Evolutionary conservation across 2,113 vertebrate species (phyloP).

Genomic region (Blennius ocellaris): DNA sequence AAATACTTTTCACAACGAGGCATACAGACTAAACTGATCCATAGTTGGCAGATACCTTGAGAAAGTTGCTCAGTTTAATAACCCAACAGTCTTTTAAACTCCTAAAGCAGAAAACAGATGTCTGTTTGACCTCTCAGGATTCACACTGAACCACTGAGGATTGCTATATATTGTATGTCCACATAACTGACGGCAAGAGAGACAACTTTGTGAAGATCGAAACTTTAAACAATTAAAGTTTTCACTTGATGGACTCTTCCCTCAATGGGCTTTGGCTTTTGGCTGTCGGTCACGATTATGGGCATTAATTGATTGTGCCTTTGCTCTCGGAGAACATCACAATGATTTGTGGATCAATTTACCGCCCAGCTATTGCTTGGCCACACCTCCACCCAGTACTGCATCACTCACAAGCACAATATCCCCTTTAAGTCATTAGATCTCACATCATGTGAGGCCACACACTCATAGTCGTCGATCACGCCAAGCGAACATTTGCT

Average conservation of each 20-base stretch:
- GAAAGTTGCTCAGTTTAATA: too few species aligned
- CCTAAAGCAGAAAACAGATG: background rate
- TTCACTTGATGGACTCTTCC: constrained; percentile 6
- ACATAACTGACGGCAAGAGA: background rate
- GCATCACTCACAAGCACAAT: constrained; percentile 19
- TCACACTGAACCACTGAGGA: background rate
- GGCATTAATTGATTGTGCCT: constrained; percentile 63
- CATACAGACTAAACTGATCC: too few species aligned
- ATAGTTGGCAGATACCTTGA: too few species aligned
- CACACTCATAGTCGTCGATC: constrained; percentile 9
- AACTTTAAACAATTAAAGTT: background rate
- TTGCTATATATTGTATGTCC: constrained; percentile 2
- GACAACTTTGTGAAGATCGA: background rate
- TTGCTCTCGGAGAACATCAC: constrained; percentile 60
- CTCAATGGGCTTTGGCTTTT: constrained; percentile 15
- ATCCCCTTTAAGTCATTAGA: constrained; percentile 18
- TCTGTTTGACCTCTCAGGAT: background rate
- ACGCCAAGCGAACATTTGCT: constrained; percentile 24
- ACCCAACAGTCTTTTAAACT: constrained; percentile 18
- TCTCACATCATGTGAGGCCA: constrained; percentile 2
- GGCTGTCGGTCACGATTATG: constrained; percentile 54
- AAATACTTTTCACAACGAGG: too few species aligned
- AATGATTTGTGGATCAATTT: constrained; percentile 50
- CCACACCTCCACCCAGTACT: background rate
- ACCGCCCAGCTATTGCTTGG: constrained; percentile 14